phyloP scores from a whole-genome alignment of 2,888 invertebrate species.

The Labia minor region DNA sequence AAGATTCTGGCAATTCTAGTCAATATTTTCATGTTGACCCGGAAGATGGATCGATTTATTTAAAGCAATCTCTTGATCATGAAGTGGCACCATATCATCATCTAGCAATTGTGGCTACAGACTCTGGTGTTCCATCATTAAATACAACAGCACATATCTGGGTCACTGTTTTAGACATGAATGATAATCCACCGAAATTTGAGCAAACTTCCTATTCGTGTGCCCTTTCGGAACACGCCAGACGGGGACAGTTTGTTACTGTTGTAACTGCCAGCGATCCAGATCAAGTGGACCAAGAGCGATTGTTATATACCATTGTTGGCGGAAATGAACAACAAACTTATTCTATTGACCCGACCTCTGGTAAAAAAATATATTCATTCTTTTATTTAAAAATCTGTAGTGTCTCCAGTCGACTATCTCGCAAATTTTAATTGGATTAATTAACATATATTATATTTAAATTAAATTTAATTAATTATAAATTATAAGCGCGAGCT shows the following conservation, averaged over 20 bases:
- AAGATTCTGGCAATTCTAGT: constrained; percentile 48
- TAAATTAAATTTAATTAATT: neutral
- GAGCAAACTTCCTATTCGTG: constrained; percentile 71
- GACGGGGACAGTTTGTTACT: constrained; percentile 76
- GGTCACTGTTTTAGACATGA: constrained; percentile 75
- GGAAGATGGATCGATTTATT: constrained; percentile 60
- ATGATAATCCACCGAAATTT: constrained; percentile 81
- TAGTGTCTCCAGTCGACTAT: no score
- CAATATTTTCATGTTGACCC: constrained; percentile 69
- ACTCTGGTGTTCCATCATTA: constrained; percentile 72
- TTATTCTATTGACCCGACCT: constrained; percentile 51
- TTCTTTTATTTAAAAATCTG: no score
- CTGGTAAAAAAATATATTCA: no score
- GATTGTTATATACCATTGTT: constrained; percentile 68
- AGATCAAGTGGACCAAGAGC: constrained; percentile 64
- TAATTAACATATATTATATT: no score
- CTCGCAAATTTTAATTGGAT: no score
- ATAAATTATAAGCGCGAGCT: no score
- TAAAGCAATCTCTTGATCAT: constrained; percentile 70
- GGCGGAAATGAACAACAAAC: constrained; percentile 69
- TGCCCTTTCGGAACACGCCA: constrained; percentile 67
- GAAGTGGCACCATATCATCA: constrained; percentile 63
- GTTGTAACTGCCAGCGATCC: constrained; percentile 81
- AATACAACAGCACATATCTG: constrained; percentile 73
- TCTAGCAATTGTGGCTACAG: constrained; percentile 68